Evolutionary conservation across 2,797 vertebrate species (phyloP), one percentile per base, ranked within the genome.

Genomic region (Characodon lateralis): DNA sequence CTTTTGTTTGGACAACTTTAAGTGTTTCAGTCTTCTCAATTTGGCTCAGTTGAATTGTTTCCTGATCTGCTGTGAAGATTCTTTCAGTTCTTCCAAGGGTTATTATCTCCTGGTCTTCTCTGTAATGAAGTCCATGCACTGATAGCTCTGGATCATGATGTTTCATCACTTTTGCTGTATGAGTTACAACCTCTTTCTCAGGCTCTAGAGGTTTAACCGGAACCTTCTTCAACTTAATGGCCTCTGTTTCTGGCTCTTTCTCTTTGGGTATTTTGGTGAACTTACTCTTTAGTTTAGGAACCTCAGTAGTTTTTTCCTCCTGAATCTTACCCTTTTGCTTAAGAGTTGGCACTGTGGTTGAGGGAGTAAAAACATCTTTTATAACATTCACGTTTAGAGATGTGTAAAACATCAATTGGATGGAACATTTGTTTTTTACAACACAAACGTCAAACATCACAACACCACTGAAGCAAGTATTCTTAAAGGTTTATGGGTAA

Each of bases 311-410:
- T 84, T 93, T 89, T 76, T 94, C 89, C 79, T 96, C 94, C 73
- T 93, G 87, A 59, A 93, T 92, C 93, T 93, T 95, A 92, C 68
- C 89, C 92, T 94, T 96, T 82, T 88, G 91, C 83, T 95, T 95
- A 95, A 92, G 83, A 93, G 89, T 22, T 83, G 92, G 55, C 81
- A 82, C 89, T 91, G 89, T 85, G 79, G 82, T 91, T 86, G 83
- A 83, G 66, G 83, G 78, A 88, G 86, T 89, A 85, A 82, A 91
- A 74, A 85, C 5, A 84, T 10, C 0, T 68, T 87, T 86, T 81
- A 77, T 81, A 72, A 78, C 72, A 81, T 71, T 70, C 61, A 89
- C 69, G n/a, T n/a, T 79, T 18, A 83, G 39, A 86, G 51, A 71
- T 10, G 81, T 28, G 31, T 71, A 71, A 76, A 28, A 72, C 16